Percentiles rank a stretch among this genome's conserved stretches.
These are phyloP conservation scores for Cremastinae sp. DNA, from an alignment of 2,888 invertebrate species.

Conservation along the genomic window DNA sequence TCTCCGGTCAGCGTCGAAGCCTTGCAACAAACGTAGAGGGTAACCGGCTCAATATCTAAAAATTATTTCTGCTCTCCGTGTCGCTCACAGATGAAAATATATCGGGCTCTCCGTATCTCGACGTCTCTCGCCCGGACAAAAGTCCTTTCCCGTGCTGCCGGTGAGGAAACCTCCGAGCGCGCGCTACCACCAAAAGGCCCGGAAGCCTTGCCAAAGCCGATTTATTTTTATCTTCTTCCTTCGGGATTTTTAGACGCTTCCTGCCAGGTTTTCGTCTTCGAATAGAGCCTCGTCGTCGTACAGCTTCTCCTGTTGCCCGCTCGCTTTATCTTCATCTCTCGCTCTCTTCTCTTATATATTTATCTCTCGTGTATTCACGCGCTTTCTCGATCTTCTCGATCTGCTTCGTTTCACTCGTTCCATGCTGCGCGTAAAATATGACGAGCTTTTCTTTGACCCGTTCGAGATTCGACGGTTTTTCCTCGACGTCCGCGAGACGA, in stretches of 20 bases:
- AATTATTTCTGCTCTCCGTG: conserved; percentile 9
- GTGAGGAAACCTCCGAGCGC: conserved; percentile 50
- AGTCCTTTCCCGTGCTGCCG: conserved; percentile 38
- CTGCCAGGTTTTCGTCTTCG: conserved; percentile 38
- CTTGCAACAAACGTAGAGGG: conserved; percentile 78
- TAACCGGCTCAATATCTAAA: conserved; percentile 68
- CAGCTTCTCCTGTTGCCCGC: conserved; percentile 44
- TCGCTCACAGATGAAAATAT: conserved; percentile 13
- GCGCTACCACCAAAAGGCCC: conserved; percentile 56
- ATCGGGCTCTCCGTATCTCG: conserved; percentile 38
- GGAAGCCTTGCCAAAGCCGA: conserved; percentile 77
- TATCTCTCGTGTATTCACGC: too few relatives aligned
- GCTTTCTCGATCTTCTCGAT: not conserved
- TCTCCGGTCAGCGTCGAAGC: conserved; percentile 64
- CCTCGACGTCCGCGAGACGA: not conserved
- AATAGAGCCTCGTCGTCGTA: conserved; percentile 29
- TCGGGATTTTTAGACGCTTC: conserved; percentile 69
- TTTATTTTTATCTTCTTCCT: conserved; percentile 75
- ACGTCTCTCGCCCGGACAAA: conserved; percentile 43
- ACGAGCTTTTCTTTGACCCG: conserved; percentile 50
- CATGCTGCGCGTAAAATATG: conserved; percentile 16
- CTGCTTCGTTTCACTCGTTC: conserved; percentile 12
- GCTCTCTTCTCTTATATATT: conserved; percentile 23
- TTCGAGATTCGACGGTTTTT: conserved; percentile 21
- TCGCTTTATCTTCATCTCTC: conserved; percentile 22